Evolutionary conservation across 2,113 vertebrate genomes (phyloP).

Genomic region (Neomonachus schauinslandi): DNA sequence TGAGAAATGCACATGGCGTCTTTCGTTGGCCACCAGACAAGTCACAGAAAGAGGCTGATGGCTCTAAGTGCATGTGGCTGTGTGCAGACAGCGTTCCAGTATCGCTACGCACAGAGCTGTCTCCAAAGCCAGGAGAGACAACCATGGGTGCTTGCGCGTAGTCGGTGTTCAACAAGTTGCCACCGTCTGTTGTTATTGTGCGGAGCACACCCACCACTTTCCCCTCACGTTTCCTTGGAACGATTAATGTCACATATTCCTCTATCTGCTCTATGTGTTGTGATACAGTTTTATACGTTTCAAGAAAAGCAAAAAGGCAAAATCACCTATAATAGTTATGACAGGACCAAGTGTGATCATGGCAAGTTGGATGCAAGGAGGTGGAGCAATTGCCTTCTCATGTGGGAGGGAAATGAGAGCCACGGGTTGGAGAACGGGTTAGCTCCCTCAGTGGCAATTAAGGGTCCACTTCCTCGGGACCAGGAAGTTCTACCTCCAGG

Average conservation of each 20-base stretch:
- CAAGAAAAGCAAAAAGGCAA: background rate
- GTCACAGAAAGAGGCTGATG: background rate
- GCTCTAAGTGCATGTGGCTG: background rate
- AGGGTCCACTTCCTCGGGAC: background rate
- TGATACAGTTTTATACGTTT: no score
- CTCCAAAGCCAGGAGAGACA: background rate
- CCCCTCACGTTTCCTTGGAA: background rate
- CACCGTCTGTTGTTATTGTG: no score
- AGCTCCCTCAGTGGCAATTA: no score
- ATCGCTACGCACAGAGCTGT: accelerated
- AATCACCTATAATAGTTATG: background rate
- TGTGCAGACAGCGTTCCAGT: accelerated
- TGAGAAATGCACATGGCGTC: background rate
- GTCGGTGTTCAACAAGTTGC: background rate
- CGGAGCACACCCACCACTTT: accelerated
- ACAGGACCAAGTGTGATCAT: background rate
- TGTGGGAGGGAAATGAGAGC: background rate
- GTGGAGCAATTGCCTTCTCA: background rate
- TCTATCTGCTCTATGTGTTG: background rate
- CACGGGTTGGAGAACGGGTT: background rate
- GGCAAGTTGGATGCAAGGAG: background rate
- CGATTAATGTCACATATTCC: background rate
- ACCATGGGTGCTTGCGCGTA: accelerated
- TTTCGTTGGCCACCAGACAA: background rate
- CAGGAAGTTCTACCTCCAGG: background rate